A percentile compares a stretch with the other conserved stretches of the same genome.
phyloP scores from a whole-genome alignment of 2,888 invertebrate genomes.

The Amaurobius ferox region DNA sequence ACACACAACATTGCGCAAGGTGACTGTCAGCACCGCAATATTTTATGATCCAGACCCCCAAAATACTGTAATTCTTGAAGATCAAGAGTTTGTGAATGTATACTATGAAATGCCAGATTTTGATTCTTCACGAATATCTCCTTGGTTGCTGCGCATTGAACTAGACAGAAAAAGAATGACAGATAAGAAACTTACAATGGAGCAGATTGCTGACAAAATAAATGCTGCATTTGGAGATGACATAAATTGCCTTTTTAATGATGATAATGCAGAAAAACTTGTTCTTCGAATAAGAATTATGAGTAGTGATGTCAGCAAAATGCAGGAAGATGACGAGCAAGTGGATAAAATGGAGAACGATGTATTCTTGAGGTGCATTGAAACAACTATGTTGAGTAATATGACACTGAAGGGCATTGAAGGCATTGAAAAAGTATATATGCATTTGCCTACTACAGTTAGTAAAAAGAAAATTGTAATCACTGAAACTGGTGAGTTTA shows the following conservation, averaged over 20 bases:
- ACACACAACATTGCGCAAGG: constrained; percentile 97
- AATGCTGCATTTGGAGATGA: constrained; percentile 99
- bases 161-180: constrained; percentile 99
- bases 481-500: constrained; percentile 98
- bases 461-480: constrained; percentile 98
- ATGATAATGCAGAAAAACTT: constrained; percentile 99
- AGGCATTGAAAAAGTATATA: constrained; percentile 95
- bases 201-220: constrained; percentile 99
- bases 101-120: constrained; percentile 99
- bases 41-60: constrained; percentile 98
- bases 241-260: constrained; percentile 99
- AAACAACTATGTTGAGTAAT: constrained; percentile 99
- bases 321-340: constrained; percentile 78
- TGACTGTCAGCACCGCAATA: constrained; percentile 98
- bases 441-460: constrained; percentile 99
- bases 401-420: constrained; percentile 99
- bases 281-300: constrained; percentile 98
- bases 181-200: constrained; percentile 99
- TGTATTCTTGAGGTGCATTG: constrained; percentile 98
- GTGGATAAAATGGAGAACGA: constrained; percentile 99
- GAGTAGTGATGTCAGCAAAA: constrained; percentile 96
- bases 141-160: constrained; percentile 98
- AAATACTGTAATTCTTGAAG: constrained; percentile 98
- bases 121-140: constrained; percentile 97
- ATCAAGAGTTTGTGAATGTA: constrained; percentile 99